A percentile compares a stretch with the other conserved stretches of the same genome.
Conservation (phyloP, 2,888 invertebrate genomes). For the Acrobasis consociella region DNA sequence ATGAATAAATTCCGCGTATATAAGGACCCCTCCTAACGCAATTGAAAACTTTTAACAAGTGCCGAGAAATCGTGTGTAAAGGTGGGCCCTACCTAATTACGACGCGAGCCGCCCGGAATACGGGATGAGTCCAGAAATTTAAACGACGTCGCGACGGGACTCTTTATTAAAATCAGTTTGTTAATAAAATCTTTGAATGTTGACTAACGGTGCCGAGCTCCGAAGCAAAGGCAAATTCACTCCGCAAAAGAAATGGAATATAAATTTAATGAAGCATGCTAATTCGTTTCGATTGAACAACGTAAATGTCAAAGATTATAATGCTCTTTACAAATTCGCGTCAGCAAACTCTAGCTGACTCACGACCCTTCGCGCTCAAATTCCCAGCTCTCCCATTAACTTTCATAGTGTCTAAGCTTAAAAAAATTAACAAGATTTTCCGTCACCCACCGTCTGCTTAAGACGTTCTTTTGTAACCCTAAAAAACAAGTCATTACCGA, state of each 20-base stretch:
- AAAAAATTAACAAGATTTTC: constrained; percentile 74
- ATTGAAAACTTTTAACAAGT: constrained; percentile 83
- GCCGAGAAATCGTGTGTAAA: constrained; percentile 81
- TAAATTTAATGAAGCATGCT: constrained; percentile 42
- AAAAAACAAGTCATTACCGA: constrained; percentile 82
- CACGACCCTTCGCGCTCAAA: constrained; percentile 44
- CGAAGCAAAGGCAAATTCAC: constrained; percentile 28
- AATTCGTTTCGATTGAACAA: constrained; percentile 14
- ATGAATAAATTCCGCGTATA: constrained; percentile 82
- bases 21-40: constrained; percentile 76
- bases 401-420: constrained; percentile 54
- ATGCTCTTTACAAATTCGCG: constrained; percentile 5
- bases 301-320: constrained; percentile 18
- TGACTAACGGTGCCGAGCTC: constrained; percentile 51
- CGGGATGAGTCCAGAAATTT: constrained; percentile 74
- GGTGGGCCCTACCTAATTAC: constrained; percentile 78
- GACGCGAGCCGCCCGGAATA: constrained; percentile 66
- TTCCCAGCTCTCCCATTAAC: constrained; percentile 63
- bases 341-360: constrained; percentile 32
- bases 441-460: constrained; percentile 66
- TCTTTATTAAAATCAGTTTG: constrained; percentile 68
- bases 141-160: constrained; percentile 50
- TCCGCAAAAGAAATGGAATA: constrained; percentile 34
- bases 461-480: constrained; percentile 81
- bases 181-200: constrained; percentile 61